phyloP scores from a whole-genome alignment of 2,797 vertebrate genomes.

The Melanotaenia trifasciata region DNA sequence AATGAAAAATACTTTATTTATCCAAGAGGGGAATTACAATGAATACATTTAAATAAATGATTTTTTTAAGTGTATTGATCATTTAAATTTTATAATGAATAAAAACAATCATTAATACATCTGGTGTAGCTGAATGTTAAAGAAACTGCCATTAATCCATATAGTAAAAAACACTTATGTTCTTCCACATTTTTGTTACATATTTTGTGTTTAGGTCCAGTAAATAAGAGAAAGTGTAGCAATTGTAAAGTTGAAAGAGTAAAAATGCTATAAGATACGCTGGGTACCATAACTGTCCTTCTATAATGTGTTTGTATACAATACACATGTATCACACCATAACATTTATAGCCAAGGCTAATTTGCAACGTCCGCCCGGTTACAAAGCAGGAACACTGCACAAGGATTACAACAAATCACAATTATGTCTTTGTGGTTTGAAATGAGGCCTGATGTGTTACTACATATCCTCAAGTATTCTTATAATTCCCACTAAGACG shows the following conservation, averaged over 20 bases:
- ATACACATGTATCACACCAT: too few relatives aligned
- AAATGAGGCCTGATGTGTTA: not conserved
- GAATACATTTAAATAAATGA: too few relatives aligned
- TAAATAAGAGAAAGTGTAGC: not conserved
- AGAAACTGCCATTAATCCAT: too few relatives aligned
- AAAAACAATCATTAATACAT: too few relatives aligned
- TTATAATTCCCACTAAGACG: not conserved
- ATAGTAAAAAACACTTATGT: not conserved
- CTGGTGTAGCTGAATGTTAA: too few relatives aligned
- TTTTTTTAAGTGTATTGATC: too few relatives aligned
- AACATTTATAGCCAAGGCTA: too few relatives aligned
- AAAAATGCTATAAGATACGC: not conserved
- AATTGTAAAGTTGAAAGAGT: not conserved
- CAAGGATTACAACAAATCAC: not conserved
- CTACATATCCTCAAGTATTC: constrained; percentile 9
- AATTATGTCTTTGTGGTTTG: not conserved
- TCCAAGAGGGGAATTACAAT: too few relatives aligned
- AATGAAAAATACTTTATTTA: too few relatives aligned
- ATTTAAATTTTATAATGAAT: too few relatives aligned
- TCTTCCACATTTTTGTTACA: not conserved
- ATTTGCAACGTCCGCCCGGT: too few relatives aligned
- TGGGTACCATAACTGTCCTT: not conserved
- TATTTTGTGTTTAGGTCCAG: not conserved
- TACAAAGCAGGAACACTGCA: not conserved
- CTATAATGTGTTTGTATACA: not conserved